These are phyloP conservation scores for Athetis lepigone DNA, from an alignment of 2,888 invertebrate genomes.

Conservation along the genomic window DNA sequence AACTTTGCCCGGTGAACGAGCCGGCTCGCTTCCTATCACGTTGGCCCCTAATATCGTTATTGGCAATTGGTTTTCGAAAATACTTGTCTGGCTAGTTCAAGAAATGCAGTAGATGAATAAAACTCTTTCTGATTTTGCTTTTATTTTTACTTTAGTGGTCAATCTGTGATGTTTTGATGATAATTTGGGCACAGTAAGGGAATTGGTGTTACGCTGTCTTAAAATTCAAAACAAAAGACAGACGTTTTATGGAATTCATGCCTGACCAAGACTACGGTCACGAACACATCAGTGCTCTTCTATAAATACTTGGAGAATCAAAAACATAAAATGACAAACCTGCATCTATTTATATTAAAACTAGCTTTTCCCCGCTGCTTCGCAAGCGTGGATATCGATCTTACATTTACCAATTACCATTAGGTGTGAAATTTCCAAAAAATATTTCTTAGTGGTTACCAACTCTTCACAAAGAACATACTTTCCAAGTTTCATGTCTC, in stretches of 20 bases:
- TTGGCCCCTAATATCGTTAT: conserved; percentile 15
- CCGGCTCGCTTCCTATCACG: neutral
- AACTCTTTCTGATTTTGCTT: neutral
- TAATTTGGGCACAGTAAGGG: neutral
- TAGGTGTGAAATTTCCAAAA: too few species aligned
- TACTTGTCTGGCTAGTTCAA: conserved; percentile 7
- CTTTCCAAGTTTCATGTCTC: too few species aligned
- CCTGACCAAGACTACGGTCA: too few species aligned
- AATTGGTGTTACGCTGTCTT: neutral
- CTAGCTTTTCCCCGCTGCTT: too few species aligned
- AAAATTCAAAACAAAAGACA: too few species aligned
- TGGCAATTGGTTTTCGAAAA: conserved; percentile 30
- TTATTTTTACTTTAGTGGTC: neutral
- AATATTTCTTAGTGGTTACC: too few species aligned
- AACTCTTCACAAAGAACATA: too few species aligned
- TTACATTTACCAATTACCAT: too few species aligned
- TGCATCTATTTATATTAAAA: too few species aligned
- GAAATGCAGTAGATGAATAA: conserved; percentile 10
- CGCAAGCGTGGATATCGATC: too few species aligned
- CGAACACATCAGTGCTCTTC: too few species aligned
- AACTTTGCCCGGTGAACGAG: conserved; percentile 23
- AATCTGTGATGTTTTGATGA: conserved; percentile 1
- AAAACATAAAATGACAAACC: neutral
- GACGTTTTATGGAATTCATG: too few species aligned
- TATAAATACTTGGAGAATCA: neutral